Evolutionary conservation across 2,113 vertebrate genomes (phyloP).

Genomic region (Thamnaconus septentrionalis): DNA sequence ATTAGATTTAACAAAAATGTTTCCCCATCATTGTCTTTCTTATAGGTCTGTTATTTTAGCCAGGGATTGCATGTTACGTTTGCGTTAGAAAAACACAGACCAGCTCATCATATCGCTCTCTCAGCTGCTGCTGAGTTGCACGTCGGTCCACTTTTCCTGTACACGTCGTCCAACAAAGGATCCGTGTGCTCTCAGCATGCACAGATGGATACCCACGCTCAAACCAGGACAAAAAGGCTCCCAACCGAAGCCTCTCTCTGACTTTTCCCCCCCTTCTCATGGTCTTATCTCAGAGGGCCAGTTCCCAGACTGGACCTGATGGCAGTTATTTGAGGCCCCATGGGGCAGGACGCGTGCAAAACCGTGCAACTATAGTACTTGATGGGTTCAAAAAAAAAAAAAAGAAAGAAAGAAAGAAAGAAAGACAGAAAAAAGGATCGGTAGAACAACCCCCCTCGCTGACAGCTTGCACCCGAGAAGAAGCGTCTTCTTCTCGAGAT

Average conservation of each 20-base stretch:
- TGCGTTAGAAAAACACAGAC: not conserved
- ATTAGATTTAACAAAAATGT: too few relatives aligned
- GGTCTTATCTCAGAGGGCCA: constrained; percentile 35
- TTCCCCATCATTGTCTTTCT: not conserved
- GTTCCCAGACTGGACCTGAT: constrained; percentile 55
- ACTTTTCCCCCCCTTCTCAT: constrained; percentile 34
- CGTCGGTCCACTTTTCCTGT: constrained; percentile 25
- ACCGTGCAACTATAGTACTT: constrained; percentile 32
- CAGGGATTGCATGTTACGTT: not conserved
- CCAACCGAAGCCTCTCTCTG: constrained; percentile 62
- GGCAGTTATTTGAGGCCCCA: constrained; percentile 70
- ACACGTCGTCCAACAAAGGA: constrained; percentile 55
- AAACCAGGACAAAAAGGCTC: constrained; percentile 67
- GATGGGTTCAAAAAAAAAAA: constrained; percentile 7
- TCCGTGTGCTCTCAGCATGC: constrained; percentile 49
- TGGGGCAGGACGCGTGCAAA: constrained; percentile 67
- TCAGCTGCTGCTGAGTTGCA: constrained; percentile 9
- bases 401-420: constrained; percentile 8
- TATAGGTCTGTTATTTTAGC: not conserved
- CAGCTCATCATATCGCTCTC: not conserved
- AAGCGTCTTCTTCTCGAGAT: not conserved
- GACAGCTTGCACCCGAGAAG: constrained; percentile 36
- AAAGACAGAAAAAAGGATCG: constrained; percentile 9
- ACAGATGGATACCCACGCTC: constrained; percentile 77
- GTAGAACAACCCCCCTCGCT: not conserved